Conservation (phyloP, 64 coral and sea anemone species). For the Montipora cactus region DNA sequence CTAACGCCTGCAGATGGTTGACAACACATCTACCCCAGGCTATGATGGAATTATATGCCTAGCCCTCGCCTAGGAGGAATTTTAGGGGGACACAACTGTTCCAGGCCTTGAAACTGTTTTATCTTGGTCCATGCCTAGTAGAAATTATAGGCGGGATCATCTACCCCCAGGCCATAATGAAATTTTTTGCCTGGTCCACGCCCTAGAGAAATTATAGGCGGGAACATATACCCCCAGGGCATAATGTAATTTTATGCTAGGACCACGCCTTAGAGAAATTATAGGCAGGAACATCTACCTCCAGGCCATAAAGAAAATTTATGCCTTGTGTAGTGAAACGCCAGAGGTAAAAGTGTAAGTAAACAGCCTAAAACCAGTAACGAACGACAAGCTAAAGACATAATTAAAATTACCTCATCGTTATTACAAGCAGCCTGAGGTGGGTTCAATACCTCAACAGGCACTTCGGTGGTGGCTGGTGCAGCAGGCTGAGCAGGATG, state of each 20-base stretch:
- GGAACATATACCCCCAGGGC: not conserved
- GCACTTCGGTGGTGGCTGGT: not conserved
- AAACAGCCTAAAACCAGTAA: not conserved
- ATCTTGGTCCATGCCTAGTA: not conserved
- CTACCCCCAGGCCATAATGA: not conserved
- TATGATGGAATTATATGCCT: not conserved
- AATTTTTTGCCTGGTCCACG: conserved; percentile 10
- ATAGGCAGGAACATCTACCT: too few species aligned
- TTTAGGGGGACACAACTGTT: not conserved
- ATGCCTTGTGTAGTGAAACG: not conserved
- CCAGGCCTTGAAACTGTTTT: not conserved
- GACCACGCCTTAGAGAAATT: too few species aligned
- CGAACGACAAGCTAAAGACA: not conserved
- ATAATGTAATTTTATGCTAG: not conserved
- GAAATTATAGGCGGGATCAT: not conserved
- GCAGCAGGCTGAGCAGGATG: not conserved
- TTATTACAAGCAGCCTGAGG: not conserved
- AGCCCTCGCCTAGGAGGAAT: not conserved
- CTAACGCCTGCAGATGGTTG: not conserved
- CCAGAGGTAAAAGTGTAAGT: not conserved
- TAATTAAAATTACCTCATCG: not conserved
- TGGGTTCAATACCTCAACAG: not conserved
- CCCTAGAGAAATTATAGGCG: too few species aligned
- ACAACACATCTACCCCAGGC: not conserved
- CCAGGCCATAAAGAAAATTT: not conserved